Percentiles rank a stretch among this genome's conserved stretches.
phyloP scores from a whole-genome alignment of 2,113 vertebrate genomes.

The Cephalopterus ornatus region DNA sequence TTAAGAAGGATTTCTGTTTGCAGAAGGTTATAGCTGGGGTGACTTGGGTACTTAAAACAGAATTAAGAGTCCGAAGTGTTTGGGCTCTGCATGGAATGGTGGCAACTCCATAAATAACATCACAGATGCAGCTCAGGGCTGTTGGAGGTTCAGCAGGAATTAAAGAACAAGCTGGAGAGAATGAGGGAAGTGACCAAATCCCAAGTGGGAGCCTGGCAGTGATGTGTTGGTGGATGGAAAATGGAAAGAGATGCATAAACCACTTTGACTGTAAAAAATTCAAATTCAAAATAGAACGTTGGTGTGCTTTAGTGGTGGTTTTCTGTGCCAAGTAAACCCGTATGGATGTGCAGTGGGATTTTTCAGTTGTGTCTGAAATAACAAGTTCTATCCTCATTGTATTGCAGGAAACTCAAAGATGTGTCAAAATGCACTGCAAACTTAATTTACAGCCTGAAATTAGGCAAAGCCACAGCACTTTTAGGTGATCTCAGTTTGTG shows the following conservation, averaged over 20 bases:
- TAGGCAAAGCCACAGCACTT: not conserved
- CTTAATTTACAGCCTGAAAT: not conserved
- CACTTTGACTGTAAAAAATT: not conserved
- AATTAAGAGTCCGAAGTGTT: not conserved
- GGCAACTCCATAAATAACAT: not conserved
- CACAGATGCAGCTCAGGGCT: not conserved
- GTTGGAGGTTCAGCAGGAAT: not conserved
- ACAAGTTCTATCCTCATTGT: not conserved
- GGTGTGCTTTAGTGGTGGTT: not conserved
- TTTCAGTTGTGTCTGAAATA: not conserved
- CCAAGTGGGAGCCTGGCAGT: not conserved
- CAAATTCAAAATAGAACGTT: not conserved
- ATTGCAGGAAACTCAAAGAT: not conserved
- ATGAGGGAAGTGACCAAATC: not conserved
- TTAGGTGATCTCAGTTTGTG: not conserved
- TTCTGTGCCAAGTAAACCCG: not conserved
- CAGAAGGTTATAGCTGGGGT: not conserved
- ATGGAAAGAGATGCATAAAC: not conserved
- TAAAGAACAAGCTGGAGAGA: not conserved
- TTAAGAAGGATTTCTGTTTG: not conserved
- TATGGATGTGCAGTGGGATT: not conserved
- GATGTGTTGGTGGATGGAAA: not conserved
- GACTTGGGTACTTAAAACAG: not conserved
- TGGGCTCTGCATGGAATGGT: not conserved
- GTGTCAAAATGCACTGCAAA: not conserved